Percentiles rank a stretch among this genome's conserved stretches.
phyloP scores from a whole-genome alignment of 2,113 vertebrate genomes.

The Burhinus oedicnemus region DNA sequence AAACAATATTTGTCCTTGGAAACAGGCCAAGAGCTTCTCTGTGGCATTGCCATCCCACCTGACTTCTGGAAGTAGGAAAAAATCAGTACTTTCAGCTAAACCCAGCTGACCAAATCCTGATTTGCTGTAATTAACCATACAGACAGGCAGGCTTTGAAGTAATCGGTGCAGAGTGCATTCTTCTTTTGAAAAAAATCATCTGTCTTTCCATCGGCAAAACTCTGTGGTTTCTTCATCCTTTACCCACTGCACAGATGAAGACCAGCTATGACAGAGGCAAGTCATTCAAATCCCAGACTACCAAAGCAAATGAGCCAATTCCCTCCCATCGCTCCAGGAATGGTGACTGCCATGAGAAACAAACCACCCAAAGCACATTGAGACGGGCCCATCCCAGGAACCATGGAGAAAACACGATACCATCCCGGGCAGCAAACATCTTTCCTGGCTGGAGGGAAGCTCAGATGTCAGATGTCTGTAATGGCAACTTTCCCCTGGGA shows the following conservation, averaged over 20 bases:
- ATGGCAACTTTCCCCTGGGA: background rate
- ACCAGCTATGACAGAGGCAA: background rate
- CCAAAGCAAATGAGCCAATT: background rate
- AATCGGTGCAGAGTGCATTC: background rate
- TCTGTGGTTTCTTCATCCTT: background rate
- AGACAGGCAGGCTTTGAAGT: background rate
- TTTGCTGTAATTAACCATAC: background rate
- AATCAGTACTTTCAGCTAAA: background rate
- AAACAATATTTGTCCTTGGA: background rate
- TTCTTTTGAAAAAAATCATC: background rate
- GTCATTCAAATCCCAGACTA: background rate
- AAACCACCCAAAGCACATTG: background rate
- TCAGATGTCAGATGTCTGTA: background rate
- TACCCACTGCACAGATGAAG: background rate
- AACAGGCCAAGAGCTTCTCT: background rate
- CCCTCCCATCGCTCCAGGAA: background rate
- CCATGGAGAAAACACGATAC: accelerated
- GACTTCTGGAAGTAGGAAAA: background rate
- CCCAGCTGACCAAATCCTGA: background rate
- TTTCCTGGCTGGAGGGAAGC: background rate
- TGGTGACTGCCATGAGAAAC: background rate
- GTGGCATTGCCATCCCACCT: background rate
- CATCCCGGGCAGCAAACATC: background rate
- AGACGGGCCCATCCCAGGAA: background rate
- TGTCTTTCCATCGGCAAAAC: background rate